A percentile compares a stretch with the other conserved stretches of the same genome.
phyloP scores from a whole-genome alignment of 2,797 vertebrate genomes.

The Danio kyathit region DNA sequence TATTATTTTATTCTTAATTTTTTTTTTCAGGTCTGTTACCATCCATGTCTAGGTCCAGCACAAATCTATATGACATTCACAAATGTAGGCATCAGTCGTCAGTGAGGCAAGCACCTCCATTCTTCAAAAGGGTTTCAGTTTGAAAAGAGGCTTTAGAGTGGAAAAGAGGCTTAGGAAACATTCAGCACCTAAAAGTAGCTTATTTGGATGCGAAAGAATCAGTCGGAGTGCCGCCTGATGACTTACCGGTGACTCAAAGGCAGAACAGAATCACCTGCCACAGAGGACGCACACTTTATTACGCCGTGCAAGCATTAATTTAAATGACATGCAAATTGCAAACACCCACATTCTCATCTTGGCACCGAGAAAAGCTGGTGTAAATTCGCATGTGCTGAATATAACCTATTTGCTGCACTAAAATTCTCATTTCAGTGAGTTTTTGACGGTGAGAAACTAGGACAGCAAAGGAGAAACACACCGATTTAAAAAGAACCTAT shows the following conservation, averaged over 20 bases:
- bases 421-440: slow-evolving; percentile 7
- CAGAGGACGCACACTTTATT: slow-evolving; percentile 26
- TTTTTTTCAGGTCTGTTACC: slow-evolving; percentile 77
- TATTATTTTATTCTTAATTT: not conserved
- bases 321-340: slow-evolving; percentile 52
- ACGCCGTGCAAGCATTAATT: slow-evolving; percentile 33
- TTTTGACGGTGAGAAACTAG: slow-evolving; percentile 3
- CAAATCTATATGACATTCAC: slow-evolving; percentile 81
- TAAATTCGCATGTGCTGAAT: slow-evolving; percentile 31
- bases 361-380: slow-evolving; percentile 7
- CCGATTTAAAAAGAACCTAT: slow-evolving; percentile 19
- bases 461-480: slow-evolving; percentile 11
- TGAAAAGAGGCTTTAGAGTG: slow-evolving; percentile 46
- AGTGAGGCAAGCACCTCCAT: slow-evolving; percentile 78
- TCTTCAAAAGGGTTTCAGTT: slow-evolving; percentile 79
- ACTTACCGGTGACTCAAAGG: slow-evolving; percentile 26
- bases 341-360: slow-evolving; percentile 40
- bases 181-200: slow-evolving; percentile 34
- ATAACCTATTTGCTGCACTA: slow-evolving; percentile 17
- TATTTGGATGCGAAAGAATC: slow-evolving; percentile 16
- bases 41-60: slow-evolving; percentile 79
- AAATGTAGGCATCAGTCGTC: slow-evolving; percentile 77
- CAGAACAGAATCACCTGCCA: slow-evolving; percentile 26
- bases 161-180: slow-evolving; percentile 34
- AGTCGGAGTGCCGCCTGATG: slow-evolving; percentile 7